These are phyloP conservation scores for Dromius quadrimaculatus DNA, from an alignment of 2,888 invertebrate species.

Conservation along the genomic window DNA sequence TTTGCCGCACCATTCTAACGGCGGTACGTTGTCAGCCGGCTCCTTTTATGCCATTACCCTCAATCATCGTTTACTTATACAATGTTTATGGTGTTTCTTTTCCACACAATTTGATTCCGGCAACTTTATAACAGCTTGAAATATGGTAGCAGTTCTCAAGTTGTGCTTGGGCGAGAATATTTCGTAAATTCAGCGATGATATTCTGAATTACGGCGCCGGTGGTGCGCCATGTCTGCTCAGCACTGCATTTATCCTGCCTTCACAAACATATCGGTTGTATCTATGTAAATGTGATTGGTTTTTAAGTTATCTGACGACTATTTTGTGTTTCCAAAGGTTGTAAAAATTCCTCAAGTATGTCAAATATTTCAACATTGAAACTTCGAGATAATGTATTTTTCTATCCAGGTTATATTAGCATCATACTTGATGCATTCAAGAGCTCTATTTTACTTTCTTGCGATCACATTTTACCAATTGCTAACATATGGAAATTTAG, in stretches of 20 bases:
- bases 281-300: conserved; percentile 42
- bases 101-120: conserved; percentile 63
- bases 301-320: conserved; percentile 31
- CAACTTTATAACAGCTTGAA: conserved; percentile 65
- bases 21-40: conserved; percentile 28
- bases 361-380: neutral
- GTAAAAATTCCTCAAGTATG: conserved; percentile 25
- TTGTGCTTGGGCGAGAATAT: conserved; percentile 9
- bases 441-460: too few relatives aligned
- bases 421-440: neutral
- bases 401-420: conserved; percentile 9
- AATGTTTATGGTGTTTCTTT: conserved; percentile 63
- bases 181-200: conserved; percentile 38
- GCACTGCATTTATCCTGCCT: conserved; percentile 19
- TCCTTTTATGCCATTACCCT: conserved; percentile 61
- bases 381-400: neutral
- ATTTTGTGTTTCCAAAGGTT: conserved; percentile 14
- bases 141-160: conserved; percentile 60
- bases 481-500: too few relatives aligned
- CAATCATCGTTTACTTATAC: conserved; percentile 63
- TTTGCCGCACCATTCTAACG: conserved; percentile 26
- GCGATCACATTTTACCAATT: too few relatives aligned
- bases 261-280: conserved; percentile 22
- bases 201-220: conserved; percentile 39
- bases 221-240: neutral